These are phyloP conservation scores for Misgurnus mizolepis DNA, from an alignment of 2,113 vertebrate genomes.

Conservation along the genomic window DNA sequence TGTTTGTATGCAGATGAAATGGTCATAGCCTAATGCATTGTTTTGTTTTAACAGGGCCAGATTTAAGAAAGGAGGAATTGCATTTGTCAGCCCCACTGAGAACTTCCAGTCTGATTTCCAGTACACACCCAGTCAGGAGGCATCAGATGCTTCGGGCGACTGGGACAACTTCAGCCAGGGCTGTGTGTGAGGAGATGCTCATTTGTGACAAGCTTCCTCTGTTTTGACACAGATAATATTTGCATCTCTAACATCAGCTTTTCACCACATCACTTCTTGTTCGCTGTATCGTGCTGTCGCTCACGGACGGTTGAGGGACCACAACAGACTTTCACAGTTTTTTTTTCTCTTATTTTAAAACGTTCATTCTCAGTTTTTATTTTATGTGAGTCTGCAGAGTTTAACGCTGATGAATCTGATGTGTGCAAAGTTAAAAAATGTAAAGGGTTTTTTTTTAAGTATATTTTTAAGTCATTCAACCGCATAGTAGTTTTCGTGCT, in stretches of 20 bases:
- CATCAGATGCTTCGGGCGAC: conserved; percentile 38
- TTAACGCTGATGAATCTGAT: neutral
- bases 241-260: conserved; percentile 42
- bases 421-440: neutral
- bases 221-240: conserved; percentile 13
- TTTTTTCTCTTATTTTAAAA: neutral
- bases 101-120: conserved; percentile 48
- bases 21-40: neutral
- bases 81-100: conserved; percentile 43
- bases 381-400: conserved; percentile 1
- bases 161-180: conserved; percentile 57
- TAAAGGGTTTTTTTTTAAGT: neutral
- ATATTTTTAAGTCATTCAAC: neutral
- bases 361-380: neutral
- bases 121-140: conserved; percentile 53
- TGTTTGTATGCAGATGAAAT: neutral
- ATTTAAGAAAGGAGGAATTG: conserved; percentile 63
- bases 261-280: conserved; percentile 33
- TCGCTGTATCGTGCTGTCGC: conserved; percentile 26
- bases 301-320: conserved; percentile 27
- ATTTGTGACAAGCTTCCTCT: conserved; percentile 34
- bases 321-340: conserved; percentile 17
- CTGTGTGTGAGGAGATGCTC: conserved; percentile 59
- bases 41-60: conserved; percentile 43
- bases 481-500: neutral